phyloP scores from a whole-genome alignment of 2,888 invertebrate species.

The Lepeophtheirus nordmannii region DNA sequence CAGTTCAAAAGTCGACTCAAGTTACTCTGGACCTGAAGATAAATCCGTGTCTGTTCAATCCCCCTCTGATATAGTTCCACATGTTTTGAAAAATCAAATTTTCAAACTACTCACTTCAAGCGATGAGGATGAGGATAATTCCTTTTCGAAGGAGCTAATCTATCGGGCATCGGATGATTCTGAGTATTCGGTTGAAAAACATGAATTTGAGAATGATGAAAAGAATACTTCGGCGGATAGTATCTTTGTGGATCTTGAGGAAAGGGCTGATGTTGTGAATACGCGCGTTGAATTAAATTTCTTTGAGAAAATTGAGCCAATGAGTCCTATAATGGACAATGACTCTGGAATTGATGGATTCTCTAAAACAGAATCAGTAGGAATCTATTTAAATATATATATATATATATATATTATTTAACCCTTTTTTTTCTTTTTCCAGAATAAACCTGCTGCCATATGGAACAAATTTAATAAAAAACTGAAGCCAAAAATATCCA shows the following conservation, averaged over 20 bases:
- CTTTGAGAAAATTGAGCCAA: neutral
- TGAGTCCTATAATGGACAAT: neutral
- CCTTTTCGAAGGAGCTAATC: neutral
- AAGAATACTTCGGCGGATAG: neutral
- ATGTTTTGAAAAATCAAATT: neutral
- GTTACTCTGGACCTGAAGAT: neutral
- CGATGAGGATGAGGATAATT: neutral
- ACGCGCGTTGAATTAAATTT: neutral
- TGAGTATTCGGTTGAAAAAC: neutral
- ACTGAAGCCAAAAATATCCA: neutral
- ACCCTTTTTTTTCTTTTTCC: neutral
- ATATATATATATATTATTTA: neutral
- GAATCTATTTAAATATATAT: neutral
- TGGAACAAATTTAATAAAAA: neutral
- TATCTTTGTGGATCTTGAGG: neutral
- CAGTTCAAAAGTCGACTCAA: no score
- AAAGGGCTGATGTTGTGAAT: neutral
- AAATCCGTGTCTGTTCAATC: neutral
- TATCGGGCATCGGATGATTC: neutral
- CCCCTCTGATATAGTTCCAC: neutral
- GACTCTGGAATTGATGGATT: neutral
- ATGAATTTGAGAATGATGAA: neutral
- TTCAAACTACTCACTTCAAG: neutral
- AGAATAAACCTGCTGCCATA: neutral
- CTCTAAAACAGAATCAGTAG: neutral